phyloP scores from a whole-genome alignment of 1,140 invertebrate species.

The Steinernema feltiae region DNA sequence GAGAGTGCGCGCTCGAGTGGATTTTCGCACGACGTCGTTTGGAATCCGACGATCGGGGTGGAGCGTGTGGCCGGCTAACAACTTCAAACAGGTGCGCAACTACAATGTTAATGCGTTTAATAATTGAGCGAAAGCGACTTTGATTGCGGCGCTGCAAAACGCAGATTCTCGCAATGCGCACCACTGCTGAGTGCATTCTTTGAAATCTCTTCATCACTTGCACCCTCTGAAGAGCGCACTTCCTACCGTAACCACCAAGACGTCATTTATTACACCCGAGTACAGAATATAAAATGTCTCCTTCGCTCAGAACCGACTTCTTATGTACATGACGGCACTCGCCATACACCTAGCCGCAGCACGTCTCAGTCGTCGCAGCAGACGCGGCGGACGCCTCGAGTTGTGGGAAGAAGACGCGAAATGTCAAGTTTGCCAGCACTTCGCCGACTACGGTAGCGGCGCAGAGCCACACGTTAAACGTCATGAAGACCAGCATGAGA shows the following conservation, averaged over 20 bases:
- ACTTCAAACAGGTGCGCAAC: too few species aligned
- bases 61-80: too few species aligned
- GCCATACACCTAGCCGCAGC: neutral
- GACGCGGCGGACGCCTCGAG: conserved; percentile 32
- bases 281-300: neutral
- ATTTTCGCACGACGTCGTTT: too few species aligned
- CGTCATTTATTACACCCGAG: conserved; percentile 8
- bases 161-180: too few species aligned
- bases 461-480: conserved; percentile 90
- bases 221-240: neutral
- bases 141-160: too few species aligned
- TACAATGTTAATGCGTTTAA: too few species aligned
- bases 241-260: neutral
- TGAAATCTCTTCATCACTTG: too few species aligned
- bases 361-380: neutral
- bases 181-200: too few species aligned
- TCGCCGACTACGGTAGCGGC: conserved; percentile 80
- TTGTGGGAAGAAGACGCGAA: conserved; percentile 64
- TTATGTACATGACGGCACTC: neutral
- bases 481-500: conserved; percentile 97
- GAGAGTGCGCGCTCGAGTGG: too few species aligned
- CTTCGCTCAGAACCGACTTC: neutral
- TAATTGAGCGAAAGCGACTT: too few species aligned
- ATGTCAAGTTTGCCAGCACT: conserved; percentile 81
- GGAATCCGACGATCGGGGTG: too few species aligned